Evolutionary conservation across 2,113 vertebrate species (phyloP), one percentile per base, ranked within the genome.

Genomic region (Vulpes lagopus): DNA sequence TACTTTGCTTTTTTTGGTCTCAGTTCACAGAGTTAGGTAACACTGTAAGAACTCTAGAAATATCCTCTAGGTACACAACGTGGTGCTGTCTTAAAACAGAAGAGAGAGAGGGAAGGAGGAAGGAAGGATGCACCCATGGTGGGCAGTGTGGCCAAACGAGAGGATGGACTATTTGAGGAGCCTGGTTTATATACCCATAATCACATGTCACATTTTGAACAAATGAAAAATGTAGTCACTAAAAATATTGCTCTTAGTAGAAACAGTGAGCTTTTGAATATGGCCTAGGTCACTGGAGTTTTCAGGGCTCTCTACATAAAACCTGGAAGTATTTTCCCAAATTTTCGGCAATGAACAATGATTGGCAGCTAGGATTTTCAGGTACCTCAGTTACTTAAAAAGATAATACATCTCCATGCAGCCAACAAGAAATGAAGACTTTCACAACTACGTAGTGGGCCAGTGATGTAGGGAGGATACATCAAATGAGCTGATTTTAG

Each of bases 221-320:
- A 87, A 86, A 57, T 95, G 20, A 65, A 84, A 89, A 87, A 17
- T 55, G 20, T 55, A 5, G 11, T 86, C 79, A 49, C n/a, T 83
- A 87, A 93, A 92, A 90, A 69, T 55, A 35, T 3, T 25, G 35
- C 22, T 89, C 65, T 86, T 91, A 60, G 43, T 83, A 87, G 59
- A 91, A 79, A 14, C 23, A n/a, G 20, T 55, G 32, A 95, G 53
- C 43, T 23, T 82, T 96, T 83, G 67, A 74, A 65, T 62, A 95
- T 35, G 30, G 53, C 65, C 10, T 57, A 71, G 55, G 14, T 86
- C n/a, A 65, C 79, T 91, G 60, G 71, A 76, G 22, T 74, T 87
- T 93, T 78, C 43, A 83, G 17, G 73, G 53, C 11, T 96, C 43
- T 92, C 57, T 73, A 78, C 17, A 73, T 92, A 89, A 92, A 95